phyloP scores from a whole-genome alignment of 2,888 invertebrate species.

The Agrenia bidenticulata region DNA sequence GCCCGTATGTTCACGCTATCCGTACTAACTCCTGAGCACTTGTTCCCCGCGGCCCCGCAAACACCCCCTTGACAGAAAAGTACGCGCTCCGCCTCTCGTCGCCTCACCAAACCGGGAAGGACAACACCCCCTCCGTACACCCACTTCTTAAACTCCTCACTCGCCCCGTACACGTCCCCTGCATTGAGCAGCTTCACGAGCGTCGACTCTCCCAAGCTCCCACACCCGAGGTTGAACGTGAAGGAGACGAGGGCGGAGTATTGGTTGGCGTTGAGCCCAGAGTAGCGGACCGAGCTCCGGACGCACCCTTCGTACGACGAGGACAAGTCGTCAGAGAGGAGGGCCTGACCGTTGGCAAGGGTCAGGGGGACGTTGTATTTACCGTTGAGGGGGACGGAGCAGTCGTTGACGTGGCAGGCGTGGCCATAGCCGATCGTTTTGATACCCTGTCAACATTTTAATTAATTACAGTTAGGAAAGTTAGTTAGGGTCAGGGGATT shows the following conservation, averaged over 20 bases:
- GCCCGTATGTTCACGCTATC: conserved; percentile 25
- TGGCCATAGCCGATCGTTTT: conserved; percentile 45
- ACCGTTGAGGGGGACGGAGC: conserved; percentile 47
- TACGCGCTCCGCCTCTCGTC: conserved; percentile 42
- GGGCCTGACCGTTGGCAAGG: conserved; percentile 35
- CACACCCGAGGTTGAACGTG: conserved; percentile 49
- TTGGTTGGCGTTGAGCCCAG: conserved; percentile 29
- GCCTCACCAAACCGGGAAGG: conserved; percentile 34
- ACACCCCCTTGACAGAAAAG: conserved; percentile 43
- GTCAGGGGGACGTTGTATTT: conserved; percentile 44
- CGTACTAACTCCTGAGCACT: background rate
- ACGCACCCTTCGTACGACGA: conserved; percentile 47
- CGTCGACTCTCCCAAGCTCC: conserved; percentile 41
- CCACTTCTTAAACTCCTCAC: conserved; percentile 45
- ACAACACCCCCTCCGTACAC: conserved; percentile 36
- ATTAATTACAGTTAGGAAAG: background rate
- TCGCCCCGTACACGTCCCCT: conserved; percentile 43
- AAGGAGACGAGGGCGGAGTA: conserved; percentile 48
- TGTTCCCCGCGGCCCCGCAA: conserved; percentile 19
- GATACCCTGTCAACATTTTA: conserved; percentile 22
- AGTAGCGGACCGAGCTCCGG: conserved; percentile 23
- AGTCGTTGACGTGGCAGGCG: conserved; percentile 47
- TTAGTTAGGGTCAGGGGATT: no score
- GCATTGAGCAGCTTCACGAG: conserved; percentile 35
- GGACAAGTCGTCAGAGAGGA: conserved; percentile 42